Conservation (phyloP, 1,140 invertebrate species). For the Aphidius ervi region DNA sequence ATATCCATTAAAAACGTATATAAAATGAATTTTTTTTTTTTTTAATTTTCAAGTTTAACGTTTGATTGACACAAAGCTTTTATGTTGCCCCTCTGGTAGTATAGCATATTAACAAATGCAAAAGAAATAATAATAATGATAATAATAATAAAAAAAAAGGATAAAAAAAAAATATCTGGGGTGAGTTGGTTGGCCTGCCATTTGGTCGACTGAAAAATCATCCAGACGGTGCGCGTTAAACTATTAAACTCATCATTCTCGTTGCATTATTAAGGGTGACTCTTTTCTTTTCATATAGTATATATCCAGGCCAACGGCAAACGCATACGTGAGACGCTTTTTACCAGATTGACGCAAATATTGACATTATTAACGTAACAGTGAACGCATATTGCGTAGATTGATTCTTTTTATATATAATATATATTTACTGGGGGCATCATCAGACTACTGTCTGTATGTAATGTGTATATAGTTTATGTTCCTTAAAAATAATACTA, state of each 20-base stretch:
- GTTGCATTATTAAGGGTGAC: slow-evolving; percentile 35
- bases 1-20: no score
- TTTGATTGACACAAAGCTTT: no score
- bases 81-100: no score
- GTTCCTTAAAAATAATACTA: background rate
- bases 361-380: slow-evolving; percentile 34
- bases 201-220: slow-evolving; percentile 12
- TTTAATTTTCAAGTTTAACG: no score
- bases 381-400: slow-evolving; percentile 35
- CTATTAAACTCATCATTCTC: slow-evolving; percentile 29
- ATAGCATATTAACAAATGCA: no score
- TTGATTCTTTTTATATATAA: slow-evolving; percentile 41
- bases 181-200: background rate
- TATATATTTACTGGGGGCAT: background rate
- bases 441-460: background rate
- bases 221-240: slow-evolving; percentile 15
- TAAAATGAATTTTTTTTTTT: no score
- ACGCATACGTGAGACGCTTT: slow-evolving; percentile 28
- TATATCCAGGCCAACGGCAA: background rate
- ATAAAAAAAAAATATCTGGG: background rate
- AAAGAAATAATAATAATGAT: no score
- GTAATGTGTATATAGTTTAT: background rate
- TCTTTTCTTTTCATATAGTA: slow-evolving; percentile 9
- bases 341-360: slow-evolving; percentile 42
- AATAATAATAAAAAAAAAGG: no score